These are phyloP conservation scores for Alcedo quadribrachys DNA, from an alignment of 2,797 vertebrate genomes.

Conservation along the genomic window DNA sequence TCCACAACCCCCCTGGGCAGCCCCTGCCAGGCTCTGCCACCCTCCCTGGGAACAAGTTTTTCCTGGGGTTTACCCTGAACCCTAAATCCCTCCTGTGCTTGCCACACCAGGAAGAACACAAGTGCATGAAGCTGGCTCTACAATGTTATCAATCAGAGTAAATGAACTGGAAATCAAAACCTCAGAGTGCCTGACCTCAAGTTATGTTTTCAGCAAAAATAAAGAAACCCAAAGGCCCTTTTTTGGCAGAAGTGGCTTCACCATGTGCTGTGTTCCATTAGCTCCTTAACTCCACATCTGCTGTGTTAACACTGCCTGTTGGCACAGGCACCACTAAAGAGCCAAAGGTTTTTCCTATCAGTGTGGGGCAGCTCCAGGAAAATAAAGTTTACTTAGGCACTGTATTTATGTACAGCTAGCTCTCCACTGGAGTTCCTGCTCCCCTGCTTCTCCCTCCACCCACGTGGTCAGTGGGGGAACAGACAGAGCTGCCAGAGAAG, in stretches of 20 bases:
- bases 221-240: neutral
- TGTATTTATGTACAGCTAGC: neutral
- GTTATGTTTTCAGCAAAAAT: neutral
- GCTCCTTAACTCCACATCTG: neutral
- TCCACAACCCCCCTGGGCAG: too few relatives aligned
- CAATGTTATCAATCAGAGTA: neutral
- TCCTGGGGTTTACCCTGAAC: too few relatives aligned
- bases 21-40: too few relatives aligned
- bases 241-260: neutral
- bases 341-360: neutral
- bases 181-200: neutral
- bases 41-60: too few relatives aligned
- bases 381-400: neutral
- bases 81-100: too few relatives aligned
- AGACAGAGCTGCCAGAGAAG: neutral
- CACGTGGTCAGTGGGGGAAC: neutral
- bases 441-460: neutral
- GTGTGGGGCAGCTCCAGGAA: neutral
- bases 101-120: neutral
- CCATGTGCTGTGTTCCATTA: neutral
- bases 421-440: fast-evolving
- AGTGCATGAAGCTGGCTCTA: neutral
- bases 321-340: neutral
- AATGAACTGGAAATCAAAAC: neutral
- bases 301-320: neutral